Evolutionary conservation across 1,140 invertebrate species (phyloP).

Genomic region (Pomacea maculata): DNA sequence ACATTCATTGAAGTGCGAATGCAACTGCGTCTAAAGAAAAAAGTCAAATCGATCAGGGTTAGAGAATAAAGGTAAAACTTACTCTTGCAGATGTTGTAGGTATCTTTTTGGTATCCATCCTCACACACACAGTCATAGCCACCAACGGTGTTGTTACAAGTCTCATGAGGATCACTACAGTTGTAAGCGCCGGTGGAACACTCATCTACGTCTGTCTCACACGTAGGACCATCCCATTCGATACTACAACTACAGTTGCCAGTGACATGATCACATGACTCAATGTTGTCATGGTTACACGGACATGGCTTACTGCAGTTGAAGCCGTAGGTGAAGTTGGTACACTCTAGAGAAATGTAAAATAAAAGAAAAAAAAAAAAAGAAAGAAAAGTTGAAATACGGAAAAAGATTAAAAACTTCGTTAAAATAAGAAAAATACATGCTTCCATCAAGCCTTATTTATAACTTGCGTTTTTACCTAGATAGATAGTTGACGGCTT

Average conservation of each 20-base stretch:
- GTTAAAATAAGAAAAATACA: no score
- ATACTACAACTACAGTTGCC: conserved; percentile 14
- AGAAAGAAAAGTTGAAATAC: neutral
- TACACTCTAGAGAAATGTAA: neutral
- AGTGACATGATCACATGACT: neutral
- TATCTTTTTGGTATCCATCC: neutral
- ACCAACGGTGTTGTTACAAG: conserved; percentile 16
- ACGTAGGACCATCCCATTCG: neutral
- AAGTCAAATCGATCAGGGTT: no score
- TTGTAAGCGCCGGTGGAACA: neutral
- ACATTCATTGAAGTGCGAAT: no score
- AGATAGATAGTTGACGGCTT: no score
- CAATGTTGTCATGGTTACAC: neutral
- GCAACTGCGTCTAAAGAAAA: no score
- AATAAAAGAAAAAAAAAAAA: neutral
- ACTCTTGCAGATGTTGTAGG: neutral
- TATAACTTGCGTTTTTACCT: no score
- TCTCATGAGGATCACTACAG: neutral
- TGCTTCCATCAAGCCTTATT: no score
- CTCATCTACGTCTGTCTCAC: conserved; percentile 9
- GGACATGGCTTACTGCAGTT: neutral
- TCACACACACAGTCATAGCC: conserved; percentile 6
- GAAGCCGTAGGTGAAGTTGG: no score
- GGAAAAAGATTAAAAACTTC: no score
- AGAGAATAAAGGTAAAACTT: no score